Percentiles rank a stretch among this genome's conserved stretches.
phyloP scores from a whole-genome alignment of 2,113 vertebrate species.

The Rhadina sibilatrix region DNA sequence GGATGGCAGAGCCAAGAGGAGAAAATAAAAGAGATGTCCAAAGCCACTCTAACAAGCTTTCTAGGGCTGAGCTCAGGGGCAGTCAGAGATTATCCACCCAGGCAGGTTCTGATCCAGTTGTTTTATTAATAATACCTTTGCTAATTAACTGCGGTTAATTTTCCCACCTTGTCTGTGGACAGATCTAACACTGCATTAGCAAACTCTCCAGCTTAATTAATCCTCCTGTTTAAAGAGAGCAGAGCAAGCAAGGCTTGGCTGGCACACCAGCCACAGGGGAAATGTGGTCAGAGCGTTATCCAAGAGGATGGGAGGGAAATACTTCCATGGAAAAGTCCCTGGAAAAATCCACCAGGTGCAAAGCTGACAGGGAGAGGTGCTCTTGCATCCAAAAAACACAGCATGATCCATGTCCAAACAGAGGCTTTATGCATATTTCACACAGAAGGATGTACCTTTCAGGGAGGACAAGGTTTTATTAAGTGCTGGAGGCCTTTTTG shows the following conservation, averaged over 20 bases:
- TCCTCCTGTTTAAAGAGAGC: neutral
- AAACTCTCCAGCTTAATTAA: constrained; percentile 7
- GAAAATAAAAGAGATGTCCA: neutral
- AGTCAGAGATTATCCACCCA: neutral
- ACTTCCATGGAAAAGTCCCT: neutral
- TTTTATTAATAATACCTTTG: constrained; percentile 3
- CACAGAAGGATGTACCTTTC: neutral
- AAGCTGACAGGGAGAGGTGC: neutral
- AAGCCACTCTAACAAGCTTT: neutral
- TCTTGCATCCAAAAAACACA: neutral
- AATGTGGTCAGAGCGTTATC: neutral
- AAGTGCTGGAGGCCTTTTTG: neutral
- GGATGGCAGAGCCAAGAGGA: neutral
- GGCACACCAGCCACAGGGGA: neutral
- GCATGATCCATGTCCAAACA: neutral
- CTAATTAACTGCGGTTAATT: constrained; percentile 11
- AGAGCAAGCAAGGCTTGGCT: neutral
- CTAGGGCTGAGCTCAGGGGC: neutral
- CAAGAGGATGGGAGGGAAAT: neutral
- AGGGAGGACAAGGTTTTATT: neutral
- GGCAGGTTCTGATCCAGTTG: neutral
- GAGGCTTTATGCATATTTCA: constrained; percentile 25
- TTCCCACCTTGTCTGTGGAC: neutral
- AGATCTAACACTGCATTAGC: neutral
- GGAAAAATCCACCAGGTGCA: neutral